phyloP scores from a whole-genome alignment of 2,797 vertebrate species.

The Alectoris magna region DNA sequence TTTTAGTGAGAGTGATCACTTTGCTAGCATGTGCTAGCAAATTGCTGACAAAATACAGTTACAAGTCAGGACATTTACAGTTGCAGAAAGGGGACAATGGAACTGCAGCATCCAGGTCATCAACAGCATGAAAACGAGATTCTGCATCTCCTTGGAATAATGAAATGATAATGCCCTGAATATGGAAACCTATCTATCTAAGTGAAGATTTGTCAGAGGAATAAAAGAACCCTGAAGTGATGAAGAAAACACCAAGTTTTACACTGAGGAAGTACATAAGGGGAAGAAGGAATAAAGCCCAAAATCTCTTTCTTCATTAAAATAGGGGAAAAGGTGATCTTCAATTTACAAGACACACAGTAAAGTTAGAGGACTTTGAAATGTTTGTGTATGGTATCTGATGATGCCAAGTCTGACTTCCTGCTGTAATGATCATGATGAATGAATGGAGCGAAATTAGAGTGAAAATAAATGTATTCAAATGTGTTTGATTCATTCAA shows the following conservation, averaged over 20 bases:
- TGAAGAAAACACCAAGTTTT: background rate
- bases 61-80: background rate
- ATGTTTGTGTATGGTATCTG: background rate
- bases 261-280: background rate
- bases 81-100: background rate
- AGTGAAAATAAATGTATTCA: background rate
- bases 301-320: background rate
- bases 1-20: background rate
- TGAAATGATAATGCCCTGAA: background rate
- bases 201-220: background rate
- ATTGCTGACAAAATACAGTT: background rate
- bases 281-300: background rate
- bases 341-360: background rate
- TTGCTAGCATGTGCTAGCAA: background rate
- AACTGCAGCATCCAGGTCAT: background rate
- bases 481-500: background rate
- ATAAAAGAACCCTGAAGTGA: background rate
- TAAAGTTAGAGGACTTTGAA: background rate
- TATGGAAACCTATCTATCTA: background rate
- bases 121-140: background rate
- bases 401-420: background rate
- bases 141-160: background rate
- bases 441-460: background rate
- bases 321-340: background rate
- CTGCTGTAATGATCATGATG: background rate